Evolutionary conservation across 2,888 invertebrate genomes (phyloP).

Genomic region (Linnaemya tessellans): DNA sequence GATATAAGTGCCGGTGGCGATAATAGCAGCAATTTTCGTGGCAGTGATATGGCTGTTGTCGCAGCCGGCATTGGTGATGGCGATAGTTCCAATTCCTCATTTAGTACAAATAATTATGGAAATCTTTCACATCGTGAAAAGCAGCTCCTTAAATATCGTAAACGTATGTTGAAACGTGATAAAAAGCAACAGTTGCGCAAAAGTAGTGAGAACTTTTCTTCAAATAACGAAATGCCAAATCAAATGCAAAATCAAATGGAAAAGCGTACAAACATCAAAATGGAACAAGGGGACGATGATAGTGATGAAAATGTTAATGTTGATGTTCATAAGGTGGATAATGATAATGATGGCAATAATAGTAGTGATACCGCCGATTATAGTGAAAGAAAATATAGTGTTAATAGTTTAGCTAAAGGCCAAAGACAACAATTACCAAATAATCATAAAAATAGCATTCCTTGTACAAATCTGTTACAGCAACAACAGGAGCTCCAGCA

Average conservation of each 20-base stretch:
- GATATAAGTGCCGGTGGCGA: conserved; percentile 62
- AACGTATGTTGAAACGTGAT: conserved; percentile 83
- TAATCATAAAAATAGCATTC: conserved; percentile 70
- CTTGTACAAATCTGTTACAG: conserved; percentile 51
- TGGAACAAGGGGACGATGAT: conserved; percentile 78
- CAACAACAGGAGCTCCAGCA: conserved; percentile 28
- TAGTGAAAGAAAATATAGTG: conserved; percentile 37
- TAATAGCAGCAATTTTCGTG: conserved; percentile 49
- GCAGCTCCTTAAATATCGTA: conserved; percentile 83
- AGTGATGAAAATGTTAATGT: conserved; percentile 26
- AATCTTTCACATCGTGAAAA: conserved; percentile 81
- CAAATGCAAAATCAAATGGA: conserved; percentile 9
- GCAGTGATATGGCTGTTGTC: conserved; percentile 59
- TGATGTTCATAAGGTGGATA: conserved; percentile 6
- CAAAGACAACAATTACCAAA: conserved; percentile 72
- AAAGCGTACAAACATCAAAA: conserved; percentile 41
- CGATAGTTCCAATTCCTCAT: conserved; percentile 73
- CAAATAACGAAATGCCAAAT: conserved; percentile 20
- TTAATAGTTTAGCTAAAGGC: conserved; percentile 60
- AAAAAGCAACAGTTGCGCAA: conserved; percentile 77
- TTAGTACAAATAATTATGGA: conserved; percentile 72
- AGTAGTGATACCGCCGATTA: conserved; percentile 35
- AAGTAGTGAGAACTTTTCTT: conserved; percentile 11
- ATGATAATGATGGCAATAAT: conserved; percentile 44
- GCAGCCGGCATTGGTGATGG: conserved; percentile 51